Evolutionary conservation across 2,797 vertebrate genomes (phyloP).

Genomic region (Carapus acus): DNA sequence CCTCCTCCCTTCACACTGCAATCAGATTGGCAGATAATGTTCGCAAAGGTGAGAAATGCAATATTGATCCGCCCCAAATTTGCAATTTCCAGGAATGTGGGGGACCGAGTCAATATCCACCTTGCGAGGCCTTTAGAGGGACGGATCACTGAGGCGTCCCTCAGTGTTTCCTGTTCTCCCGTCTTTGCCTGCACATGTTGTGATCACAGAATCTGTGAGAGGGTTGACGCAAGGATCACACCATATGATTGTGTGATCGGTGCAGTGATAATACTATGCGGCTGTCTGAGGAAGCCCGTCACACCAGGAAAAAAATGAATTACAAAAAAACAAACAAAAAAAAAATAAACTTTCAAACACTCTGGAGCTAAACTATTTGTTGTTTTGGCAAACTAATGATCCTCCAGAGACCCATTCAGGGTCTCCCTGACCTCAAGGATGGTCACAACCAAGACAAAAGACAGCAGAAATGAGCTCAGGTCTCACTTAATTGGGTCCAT

Average conservation of each 20-base stretch:
- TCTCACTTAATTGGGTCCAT: constrained; percentile 31
- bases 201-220: constrained; percentile 20
- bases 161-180: constrained; percentile 34
- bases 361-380: constrained; percentile 4
- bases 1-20: constrained; percentile 29
- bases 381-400: too few relatives aligned
- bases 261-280: not conserved
- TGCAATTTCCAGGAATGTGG: constrained; percentile 45
- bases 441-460: constrained; percentile 13
- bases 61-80: constrained; percentile 54
- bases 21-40: constrained; percentile 42
- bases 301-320: too few relatives aligned
- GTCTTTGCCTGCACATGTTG: constrained; percentile 29
- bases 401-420: not conserved
- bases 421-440: constrained; percentile 13
- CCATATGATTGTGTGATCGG: constrained; percentile 18
- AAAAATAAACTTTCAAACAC: too few relatives aligned
- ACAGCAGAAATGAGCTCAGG: constrained; percentile 18
- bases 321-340: too few relatives aligned
- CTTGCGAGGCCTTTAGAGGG: constrained; percentile 55
- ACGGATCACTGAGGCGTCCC: constrained; percentile 38
- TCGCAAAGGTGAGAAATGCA: constrained; percentile 51
- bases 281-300: constrained; percentile 10
- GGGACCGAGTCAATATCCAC: constrained; percentile 47
- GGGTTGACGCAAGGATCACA: constrained; percentile 13